Conservation (phyloP, 2,888 invertebrate species). For the Phaedon cochleariae region DNA sequence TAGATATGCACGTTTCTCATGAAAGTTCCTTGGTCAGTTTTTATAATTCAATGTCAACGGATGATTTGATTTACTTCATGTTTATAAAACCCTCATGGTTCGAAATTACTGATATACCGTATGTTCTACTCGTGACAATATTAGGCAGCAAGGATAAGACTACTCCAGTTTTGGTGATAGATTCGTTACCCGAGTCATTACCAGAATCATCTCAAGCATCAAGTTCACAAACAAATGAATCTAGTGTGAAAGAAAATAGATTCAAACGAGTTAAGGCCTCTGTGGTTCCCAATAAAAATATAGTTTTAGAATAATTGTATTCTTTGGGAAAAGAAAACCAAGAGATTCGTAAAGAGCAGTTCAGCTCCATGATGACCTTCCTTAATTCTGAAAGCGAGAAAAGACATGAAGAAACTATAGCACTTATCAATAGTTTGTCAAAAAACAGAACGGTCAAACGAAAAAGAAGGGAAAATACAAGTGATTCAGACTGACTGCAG, state of each 20-base stretch:
- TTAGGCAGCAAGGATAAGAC: neutral
- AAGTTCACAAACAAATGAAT: slow-evolving; percentile 3
- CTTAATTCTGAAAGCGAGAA: neutral
- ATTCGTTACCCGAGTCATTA: too few species aligned
- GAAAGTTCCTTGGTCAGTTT: too few species aligned
- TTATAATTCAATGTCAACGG: too few species aligned
- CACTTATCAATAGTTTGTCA: neutral
- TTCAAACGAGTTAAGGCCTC: slow-evolving; percentile 4
- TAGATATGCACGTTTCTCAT: too few species aligned
- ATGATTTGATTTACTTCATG: too few species aligned
- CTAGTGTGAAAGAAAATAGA: neutral
- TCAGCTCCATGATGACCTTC: neutral
- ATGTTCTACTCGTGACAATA: too few species aligned
- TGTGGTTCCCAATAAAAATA: neutral
- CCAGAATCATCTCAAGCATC: neutral
- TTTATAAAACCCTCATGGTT: too few species aligned
- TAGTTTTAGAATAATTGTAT: neutral
- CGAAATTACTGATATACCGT: too few species aligned
- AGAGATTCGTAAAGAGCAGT: neutral
- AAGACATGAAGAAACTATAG: neutral
- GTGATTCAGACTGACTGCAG: neutral
- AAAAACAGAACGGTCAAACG: neutral
- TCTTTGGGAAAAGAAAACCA: neutral
- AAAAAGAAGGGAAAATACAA: neutral
- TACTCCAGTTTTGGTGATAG: neutral